Percentiles rank a stretch among this genome's conserved stretches.
phyloP scores from a whole-genome alignment of 2,797 vertebrate genomes.

The Pangasius macronema region DNA sequence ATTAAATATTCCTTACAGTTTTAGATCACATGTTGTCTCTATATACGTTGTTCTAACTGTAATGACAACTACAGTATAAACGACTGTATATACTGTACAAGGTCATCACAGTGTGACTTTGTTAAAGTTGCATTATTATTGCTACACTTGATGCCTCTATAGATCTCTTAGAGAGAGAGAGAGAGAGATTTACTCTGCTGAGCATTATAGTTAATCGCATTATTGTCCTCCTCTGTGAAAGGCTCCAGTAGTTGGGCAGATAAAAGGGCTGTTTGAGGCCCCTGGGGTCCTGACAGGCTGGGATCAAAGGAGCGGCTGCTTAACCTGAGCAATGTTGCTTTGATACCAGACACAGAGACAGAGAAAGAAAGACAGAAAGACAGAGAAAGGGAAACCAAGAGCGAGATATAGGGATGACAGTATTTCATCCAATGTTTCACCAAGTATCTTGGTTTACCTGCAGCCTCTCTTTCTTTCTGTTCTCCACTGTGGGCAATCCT shows the following conservation, averaged over 20 bases:
- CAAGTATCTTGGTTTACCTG: constrained; percentile 64
- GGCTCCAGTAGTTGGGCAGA: constrained; percentile 67
- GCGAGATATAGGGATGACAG: constrained; percentile 68
- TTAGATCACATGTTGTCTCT: neutral
- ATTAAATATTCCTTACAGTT: neutral
- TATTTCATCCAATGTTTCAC: constrained; percentile 72
- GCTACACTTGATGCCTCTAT: constrained; percentile 21
- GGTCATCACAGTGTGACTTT: neutral
- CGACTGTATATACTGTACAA: neutral
- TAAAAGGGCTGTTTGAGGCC: constrained; percentile 71
- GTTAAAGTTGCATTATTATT: neutral
- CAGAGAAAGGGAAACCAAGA: constrained; percentile 41
- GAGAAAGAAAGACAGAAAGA: constrained; percentile 47
- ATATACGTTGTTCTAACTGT: neutral
- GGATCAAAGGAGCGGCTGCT: constrained; percentile 73
- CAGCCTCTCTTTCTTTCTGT: constrained; percentile 57
- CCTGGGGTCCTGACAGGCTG: constrained; percentile 67
- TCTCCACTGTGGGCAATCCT: constrained; percentile 42
- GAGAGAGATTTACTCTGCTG: constrained; percentile 65
- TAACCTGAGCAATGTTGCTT: constrained; percentile 68
- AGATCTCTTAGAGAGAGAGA: too few species aligned
- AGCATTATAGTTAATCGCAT: constrained; percentile 79
- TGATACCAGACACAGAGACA: constrained; percentile 71
- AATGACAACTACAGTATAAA: neutral
- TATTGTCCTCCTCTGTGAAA: constrained; percentile 71